These are phyloP conservation scores for Hydropsyche tenuis DNA, from an alignment of 1,140 invertebrate species.

Conservation along the genomic window DNA sequence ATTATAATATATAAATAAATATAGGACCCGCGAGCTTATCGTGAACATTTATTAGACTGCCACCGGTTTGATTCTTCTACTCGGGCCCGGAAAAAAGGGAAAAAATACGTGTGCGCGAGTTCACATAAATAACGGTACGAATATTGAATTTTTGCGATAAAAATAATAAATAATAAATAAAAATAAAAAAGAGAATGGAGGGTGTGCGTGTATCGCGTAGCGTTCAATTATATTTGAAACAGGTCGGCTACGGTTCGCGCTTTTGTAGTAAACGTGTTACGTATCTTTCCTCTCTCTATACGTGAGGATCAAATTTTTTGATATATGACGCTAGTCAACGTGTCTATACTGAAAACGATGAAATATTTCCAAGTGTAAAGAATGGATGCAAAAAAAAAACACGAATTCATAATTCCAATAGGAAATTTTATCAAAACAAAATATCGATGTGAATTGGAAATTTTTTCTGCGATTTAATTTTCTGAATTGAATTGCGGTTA, in stretches of 20 bases:
- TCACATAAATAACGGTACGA: slow-evolving; percentile 42
- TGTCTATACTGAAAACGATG: background rate
- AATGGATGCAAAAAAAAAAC: too few relatives aligned
- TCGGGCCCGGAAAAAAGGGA: slow-evolving; percentile 25
- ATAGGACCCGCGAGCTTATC: slow-evolving; percentile 34
- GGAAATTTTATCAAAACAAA: too few relatives aligned
- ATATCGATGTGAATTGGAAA: too few relatives aligned
- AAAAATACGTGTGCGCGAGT: background rate
- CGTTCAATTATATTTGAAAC: slow-evolving; percentile 44
- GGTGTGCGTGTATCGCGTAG: slow-evolving; percentile 18
- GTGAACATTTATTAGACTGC: slow-evolving; percentile 45
- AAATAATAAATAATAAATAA: slow-evolving; percentile 4
- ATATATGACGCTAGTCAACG: slow-evolving; percentile 14
- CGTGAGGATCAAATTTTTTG: slow-evolving; percentile 18
- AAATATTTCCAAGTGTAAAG: too few relatives aligned
- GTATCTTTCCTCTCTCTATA: background rate
- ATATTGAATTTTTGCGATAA: slow-evolving; percentile 41
- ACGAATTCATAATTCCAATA: too few relatives aligned
- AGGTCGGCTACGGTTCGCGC: slow-evolving; percentile 3
- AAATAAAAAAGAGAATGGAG: background rate
- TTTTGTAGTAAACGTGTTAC: slow-evolving; percentile 10
- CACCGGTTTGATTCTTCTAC: slow-evolving; percentile 33
- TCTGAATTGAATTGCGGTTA: too few relatives aligned
- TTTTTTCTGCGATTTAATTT: too few relatives aligned
- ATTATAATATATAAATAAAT: too few relatives aligned